phyloP scores from a whole-genome alignment of 1,140 invertebrate species.

The Daktulosphaira vitifoliae region DNA sequence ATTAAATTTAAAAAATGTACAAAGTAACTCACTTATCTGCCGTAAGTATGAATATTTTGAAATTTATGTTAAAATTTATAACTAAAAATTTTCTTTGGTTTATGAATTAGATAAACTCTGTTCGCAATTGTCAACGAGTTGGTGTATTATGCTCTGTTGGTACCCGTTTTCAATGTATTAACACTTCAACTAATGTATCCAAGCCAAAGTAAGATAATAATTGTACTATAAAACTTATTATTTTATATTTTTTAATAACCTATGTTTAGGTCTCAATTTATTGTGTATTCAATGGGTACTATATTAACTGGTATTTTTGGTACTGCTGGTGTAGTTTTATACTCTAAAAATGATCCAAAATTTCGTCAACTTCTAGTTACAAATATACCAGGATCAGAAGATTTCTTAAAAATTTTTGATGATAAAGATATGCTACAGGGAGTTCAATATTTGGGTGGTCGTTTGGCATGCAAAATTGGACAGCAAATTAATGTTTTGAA shows the following conservation, averaged over 20 bases:
- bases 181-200: conserved; percentile 9
- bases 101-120: not conserved
- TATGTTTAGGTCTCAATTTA: conserved; percentile 21
- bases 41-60: conserved; percentile 1
- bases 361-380: conserved; percentile 55
- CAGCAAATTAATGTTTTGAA: conserved; percentile 13
- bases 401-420: conserved; percentile 57
- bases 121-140: not conserved
- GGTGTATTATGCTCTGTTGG: not conserved
- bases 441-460: conserved; percentile 1
- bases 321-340: conserved; percentile 45
- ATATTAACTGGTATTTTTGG: conserved; percentile 51
- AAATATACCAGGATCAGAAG: conserved; percentile 58
- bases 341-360: conserved; percentile 59
- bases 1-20: conserved; percentile 21
- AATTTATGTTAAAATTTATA: too few species aligned
- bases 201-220: not conserved
- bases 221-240: not conserved
- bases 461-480: not conserved
- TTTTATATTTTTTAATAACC: not conserved
- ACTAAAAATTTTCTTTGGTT: too few species aligned
- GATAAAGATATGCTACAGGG: conserved; percentile 46
- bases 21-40: conserved; percentile 1
- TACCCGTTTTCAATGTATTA: not conserved
- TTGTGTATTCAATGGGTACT: conserved; percentile 28